A percentile compares a stretch with the other conserved stretches of the same genome.
Conservation (phyloP, 2,797 vertebrate genomes). For the Chaetodon trifasciatus region DNA sequence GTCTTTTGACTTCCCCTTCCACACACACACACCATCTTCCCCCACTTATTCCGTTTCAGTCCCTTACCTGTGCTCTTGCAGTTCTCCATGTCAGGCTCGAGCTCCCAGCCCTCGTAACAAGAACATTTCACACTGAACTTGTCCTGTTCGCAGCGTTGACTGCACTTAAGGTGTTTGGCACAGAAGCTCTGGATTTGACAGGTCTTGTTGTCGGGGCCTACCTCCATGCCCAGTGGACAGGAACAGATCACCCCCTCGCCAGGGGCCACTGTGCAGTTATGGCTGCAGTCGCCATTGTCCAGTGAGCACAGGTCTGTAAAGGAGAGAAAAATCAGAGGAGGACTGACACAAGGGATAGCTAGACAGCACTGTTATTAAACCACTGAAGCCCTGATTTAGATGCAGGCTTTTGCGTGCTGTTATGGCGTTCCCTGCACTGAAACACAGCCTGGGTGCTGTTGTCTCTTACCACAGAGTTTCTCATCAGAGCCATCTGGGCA, state of each 20-base stretch:
- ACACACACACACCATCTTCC: background rate
- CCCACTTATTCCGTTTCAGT: background rate
- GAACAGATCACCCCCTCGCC: slow-evolving; percentile 95
- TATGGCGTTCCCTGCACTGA: background rate
- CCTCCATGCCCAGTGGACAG: slow-evolving; percentile 96
- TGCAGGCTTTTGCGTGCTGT: slow-evolving; percentile 20
- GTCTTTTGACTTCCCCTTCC: background rate
- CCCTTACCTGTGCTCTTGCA: slow-evolving; percentile 93
- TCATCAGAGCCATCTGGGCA: slow-evolving; percentile 95
- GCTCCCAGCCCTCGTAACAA: slow-evolving; percentile 95
- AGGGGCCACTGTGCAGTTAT: slow-evolving; percentile 96
- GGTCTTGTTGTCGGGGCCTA: slow-evolving; percentile 92
- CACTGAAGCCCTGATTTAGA: slow-evolving; percentile 9
- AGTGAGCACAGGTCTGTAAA: slow-evolving; percentile 92
- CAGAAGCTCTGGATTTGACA: slow-evolving; percentile 99
- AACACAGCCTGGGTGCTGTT: slow-evolving; percentile 34
- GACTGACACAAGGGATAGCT: background rate
- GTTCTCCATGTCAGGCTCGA: slow-evolving; percentile 94
- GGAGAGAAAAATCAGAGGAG: slow-evolving; percentile 8
- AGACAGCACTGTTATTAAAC: slow-evolving; percentile 17
- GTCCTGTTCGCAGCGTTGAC: slow-evolving; percentile 96
- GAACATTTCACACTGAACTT: slow-evolving; percentile 97
- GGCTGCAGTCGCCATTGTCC: slow-evolving; percentile 94
- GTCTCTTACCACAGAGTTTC: slow-evolving; percentile 92
- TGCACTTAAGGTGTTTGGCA: slow-evolving; percentile 97